These are phyloP conservation scores for Drosophila dunni DNA, from an alignment of 1,140 invertebrate genomes.

Conservation along the genomic window DNA sequence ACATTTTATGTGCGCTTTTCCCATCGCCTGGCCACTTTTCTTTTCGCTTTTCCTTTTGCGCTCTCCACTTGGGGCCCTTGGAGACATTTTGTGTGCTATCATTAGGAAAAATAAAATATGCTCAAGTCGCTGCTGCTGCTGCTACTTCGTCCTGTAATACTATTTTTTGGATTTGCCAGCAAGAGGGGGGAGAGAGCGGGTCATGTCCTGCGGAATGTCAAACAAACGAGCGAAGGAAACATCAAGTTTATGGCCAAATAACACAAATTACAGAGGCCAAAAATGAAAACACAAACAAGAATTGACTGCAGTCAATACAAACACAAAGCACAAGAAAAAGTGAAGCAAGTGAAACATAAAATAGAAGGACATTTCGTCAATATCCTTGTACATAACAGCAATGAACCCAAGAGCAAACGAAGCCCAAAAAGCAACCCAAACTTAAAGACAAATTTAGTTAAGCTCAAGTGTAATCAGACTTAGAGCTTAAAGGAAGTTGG, in stretches of 20 bases:
- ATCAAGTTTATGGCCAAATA: constrained; percentile 81
- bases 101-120: constrained; percentile 84
- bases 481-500: neutral
- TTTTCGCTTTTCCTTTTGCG: constrained; percentile 32
- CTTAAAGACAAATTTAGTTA: neutral
- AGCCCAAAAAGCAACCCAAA: neutral
- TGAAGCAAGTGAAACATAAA: constrained; percentile 27
- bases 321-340: constrained; percentile 11
- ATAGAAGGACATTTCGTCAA: constrained; percentile 59
- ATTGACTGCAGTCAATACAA: constrained; percentile 36
- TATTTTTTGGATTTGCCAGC: neutral
- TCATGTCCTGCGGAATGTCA: constrained; percentile 82
- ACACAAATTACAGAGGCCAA: constrained; percentile 68
- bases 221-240: constrained; percentile 67
- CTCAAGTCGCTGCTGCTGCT: constrained; percentile 30
- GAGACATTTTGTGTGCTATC: constrained; percentile 77
- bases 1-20: constrained; percentile 79
- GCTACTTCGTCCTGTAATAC: constrained; percentile 28
- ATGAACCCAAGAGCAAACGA: neutral
- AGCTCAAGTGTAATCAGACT: neutral
- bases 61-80: constrained; percentile 54
- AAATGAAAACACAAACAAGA: constrained; percentile 49
- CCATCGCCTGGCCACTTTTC: constrained; percentile 50
- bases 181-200: neutral
- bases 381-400: constrained; percentile 31